Conservation (phyloP, 2,888 invertebrate species). For the Watsonalla binaria region DNA sequence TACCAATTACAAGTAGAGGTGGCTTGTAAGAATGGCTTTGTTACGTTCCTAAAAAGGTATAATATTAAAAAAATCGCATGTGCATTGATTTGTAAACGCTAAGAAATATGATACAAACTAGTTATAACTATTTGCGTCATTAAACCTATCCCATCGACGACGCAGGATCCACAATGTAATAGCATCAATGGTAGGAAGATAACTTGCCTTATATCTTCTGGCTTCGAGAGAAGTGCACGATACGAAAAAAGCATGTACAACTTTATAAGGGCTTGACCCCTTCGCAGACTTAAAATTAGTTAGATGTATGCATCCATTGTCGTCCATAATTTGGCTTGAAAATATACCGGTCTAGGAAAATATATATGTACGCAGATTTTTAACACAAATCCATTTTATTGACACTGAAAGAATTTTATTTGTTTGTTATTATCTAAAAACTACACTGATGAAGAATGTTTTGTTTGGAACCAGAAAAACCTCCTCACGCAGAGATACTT, state of each 20-base stretch:
- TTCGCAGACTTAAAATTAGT: constrained; percentile 87
- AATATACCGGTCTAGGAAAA: constrained; percentile 36
- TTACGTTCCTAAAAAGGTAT: background rate
- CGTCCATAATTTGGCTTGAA: constrained; percentile 76
- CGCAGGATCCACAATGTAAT: constrained; percentile 3
- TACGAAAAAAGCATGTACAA: constrained; percentile 92
- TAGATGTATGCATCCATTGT: constrained; percentile 88
- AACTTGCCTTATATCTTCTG: constrained; percentile 87
- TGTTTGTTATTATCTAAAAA: background rate
- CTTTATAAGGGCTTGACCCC: constrained; percentile 85
- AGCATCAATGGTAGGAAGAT: background rate
- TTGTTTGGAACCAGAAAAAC: background rate
- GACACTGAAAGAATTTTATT: constrained; percentile 8
- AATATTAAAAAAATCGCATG: background rate
- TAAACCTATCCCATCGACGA: constrained; percentile 12
- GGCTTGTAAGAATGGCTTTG: background rate
- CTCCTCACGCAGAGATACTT: no score
- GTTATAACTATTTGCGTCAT: constrained; percentile 25
- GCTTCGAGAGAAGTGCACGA: constrained; percentile 89
- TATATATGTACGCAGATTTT: constrained; percentile 17
- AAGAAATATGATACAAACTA: constrained; percentile 12
- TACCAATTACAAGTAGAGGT: constrained; percentile 15
- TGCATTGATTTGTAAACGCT: background rate
- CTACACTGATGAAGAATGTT: background rate
- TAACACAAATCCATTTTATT: constrained; percentile 22